Percentiles rank a stretch among this genome's conserved stretches.
These are phyloP conservation scores for Vespertilio murinus DNA, from an alignment of 2,797 vertebrate species.

Conservation along the genomic window DNA sequence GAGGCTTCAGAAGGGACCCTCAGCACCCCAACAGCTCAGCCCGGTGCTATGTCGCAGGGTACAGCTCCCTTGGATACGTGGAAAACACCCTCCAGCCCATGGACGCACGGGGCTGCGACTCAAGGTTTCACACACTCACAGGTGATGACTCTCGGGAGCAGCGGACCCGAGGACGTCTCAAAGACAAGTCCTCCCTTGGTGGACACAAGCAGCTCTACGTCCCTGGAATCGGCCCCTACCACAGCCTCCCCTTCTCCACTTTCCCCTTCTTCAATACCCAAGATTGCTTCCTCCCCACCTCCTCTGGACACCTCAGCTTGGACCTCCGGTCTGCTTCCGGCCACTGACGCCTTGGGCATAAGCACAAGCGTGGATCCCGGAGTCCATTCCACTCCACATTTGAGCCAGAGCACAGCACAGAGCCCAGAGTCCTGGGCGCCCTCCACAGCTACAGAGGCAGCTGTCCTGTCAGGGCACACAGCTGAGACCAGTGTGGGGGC, in stretches of 20 bases:
- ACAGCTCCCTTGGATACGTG: too few relatives aligned
- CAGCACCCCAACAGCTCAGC: too few relatives aligned
- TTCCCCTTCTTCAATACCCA: accelerated
- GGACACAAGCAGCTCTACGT: neutral
- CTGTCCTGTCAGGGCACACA: neutral
- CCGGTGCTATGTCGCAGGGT: too few relatives aligned
- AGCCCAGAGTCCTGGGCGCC: neutral
- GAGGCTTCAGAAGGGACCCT: too few relatives aligned
- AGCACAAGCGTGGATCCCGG: too few relatives aligned
- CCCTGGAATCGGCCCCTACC: neutral
- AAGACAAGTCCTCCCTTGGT: neutral
- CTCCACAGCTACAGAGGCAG: neutral
- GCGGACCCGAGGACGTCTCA: too few relatives aligned
- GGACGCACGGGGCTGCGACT: accelerated
- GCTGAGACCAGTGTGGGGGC: neutral
- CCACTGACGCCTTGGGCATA: accelerated
- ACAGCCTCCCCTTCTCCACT: accelerated
- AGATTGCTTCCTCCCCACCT: neutral
- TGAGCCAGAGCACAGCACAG: neutral
- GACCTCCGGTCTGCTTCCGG: accelerated
- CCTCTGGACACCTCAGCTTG: accelerated
- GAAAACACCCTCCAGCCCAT: accelerated
- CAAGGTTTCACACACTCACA: neutral
- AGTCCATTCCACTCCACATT: neutral
- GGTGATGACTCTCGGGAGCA: too few relatives aligned